Evolutionary conservation across 2,113 vertebrate species (phyloP).

Genomic region (Ochotona princeps): DNA sequence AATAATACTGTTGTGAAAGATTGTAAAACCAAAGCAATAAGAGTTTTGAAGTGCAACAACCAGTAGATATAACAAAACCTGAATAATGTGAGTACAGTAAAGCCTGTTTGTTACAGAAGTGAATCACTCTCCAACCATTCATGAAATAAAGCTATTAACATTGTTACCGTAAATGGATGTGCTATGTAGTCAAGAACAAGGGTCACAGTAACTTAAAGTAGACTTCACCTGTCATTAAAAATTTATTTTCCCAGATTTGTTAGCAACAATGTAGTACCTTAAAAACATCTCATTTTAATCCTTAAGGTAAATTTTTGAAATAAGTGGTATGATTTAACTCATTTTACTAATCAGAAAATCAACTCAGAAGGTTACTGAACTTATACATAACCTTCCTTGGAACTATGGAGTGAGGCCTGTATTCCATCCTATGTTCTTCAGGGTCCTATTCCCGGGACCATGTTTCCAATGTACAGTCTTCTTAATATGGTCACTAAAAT

Average conservation of each 20-base stretch:
- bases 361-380: not conserved
- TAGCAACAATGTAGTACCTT: not conserved
- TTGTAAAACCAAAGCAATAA: conserved; percentile 56
- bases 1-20: conserved; percentile 39
- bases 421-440: not conserved
- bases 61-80: conserved; percentile 29
- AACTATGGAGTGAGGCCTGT: not conserved
- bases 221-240: not conserved
- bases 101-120: not conserved
- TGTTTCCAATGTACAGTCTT: not conserved
- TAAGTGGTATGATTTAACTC: not conserved
- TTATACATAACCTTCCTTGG: not conserved
- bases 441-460: not conserved
- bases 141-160: not conserved
- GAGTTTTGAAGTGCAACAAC: conserved; percentile 49
- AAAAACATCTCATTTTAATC: not conserved
- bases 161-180: not conserved
- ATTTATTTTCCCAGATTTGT: conserved; percentile 11
- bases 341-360: not conserved
- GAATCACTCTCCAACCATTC: not conserved
- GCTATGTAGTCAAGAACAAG: not conserved
- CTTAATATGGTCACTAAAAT: not conserved
- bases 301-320: not conserved
- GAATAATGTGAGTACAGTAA: conserved; percentile 21
- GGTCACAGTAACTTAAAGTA: not conserved